Conservation (phyloP, 2,888 invertebrate species). For the Athripsodes cinereus region DNA sequence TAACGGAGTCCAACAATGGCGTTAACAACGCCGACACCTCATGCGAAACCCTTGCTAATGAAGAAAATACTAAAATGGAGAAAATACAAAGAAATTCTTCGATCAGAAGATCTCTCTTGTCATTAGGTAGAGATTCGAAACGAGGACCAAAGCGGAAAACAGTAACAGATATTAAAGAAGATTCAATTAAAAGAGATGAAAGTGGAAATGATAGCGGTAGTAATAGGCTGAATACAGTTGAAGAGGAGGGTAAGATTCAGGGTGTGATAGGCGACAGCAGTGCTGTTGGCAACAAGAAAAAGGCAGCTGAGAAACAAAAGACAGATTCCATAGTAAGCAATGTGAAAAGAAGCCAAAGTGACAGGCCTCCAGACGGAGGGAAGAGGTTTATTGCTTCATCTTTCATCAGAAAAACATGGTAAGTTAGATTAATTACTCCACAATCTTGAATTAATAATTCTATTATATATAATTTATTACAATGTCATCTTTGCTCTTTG, state of each 20-base stretch:
- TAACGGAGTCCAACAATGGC: constrained; percentile 27
- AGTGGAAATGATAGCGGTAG: neutral
- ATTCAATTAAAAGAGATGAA: neutral
- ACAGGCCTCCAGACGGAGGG: constrained; percentile 33
- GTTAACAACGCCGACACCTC: constrained; percentile 35
- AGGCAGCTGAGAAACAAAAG: neutral
- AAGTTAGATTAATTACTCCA: constrained; percentile 28
- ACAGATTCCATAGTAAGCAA: neutral
- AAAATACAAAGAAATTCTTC: constrained; percentile 29
- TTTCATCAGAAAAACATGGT: constrained; percentile 50
- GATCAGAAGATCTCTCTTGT: constrained; percentile 10
- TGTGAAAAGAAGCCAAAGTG: constrained; percentile 47
- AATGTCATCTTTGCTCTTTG: too few species aligned
- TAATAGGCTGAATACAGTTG: constrained; percentile 27
- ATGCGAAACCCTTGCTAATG: constrained; percentile 27
- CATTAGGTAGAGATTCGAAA: constrained; percentile 29
- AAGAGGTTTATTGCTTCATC: constrained; percentile 38
- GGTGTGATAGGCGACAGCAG: constrained; percentile 28
- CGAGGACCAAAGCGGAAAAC: constrained; percentile 8
- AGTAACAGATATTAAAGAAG: constrained; percentile 3
- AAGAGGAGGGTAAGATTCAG: constrained; percentile 26
- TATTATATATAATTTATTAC: too few species aligned
- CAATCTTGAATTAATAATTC: too few species aligned
- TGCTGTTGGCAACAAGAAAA: neutral
- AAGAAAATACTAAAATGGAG: constrained; percentile 30